Evolutionary conservation across 2,113 vertebrate species (phyloP).

Genomic region (Aviceda subcristata): DNA sequence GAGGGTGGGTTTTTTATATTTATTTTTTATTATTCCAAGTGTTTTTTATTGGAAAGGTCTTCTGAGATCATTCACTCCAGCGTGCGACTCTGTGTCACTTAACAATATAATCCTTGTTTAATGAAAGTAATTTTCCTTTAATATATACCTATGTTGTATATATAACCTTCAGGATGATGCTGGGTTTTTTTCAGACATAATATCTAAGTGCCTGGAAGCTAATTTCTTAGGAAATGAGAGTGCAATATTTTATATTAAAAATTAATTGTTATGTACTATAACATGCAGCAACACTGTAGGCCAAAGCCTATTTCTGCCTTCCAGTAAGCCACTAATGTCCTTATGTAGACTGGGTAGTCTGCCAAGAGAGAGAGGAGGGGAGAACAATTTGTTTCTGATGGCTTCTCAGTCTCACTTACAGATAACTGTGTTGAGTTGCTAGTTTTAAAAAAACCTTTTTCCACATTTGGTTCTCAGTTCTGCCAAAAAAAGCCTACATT

Average conservation of each 20-base stretch:
- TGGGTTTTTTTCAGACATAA: background rate
- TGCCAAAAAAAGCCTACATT: background rate
- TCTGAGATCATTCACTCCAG: background rate
- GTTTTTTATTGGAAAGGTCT: background rate
- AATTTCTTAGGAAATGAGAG: background rate
- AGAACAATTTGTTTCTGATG: background rate
- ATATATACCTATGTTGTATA: background rate
- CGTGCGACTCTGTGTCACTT: rapidly evolving
- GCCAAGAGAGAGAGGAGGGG: background rate
- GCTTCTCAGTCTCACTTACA: background rate
- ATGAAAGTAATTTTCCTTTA: background rate
- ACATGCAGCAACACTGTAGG: background rate
- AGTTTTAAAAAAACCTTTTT: background rate
- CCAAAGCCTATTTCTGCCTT: background rate
- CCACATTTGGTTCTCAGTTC: background rate
- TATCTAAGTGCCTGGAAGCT: background rate
- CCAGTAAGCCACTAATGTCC: background rate
- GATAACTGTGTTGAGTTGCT: background rate
- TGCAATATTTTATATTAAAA: background rate
- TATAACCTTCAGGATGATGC: background rate
- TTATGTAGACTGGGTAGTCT: background rate
- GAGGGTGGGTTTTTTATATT: background rate
- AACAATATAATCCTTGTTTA: background rate
- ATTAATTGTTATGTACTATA: background rate
- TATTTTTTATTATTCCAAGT: background rate